Base-by-base conservation (phyloP, 2,888 invertebrate genomes). In the Drosophila ustulata region DNA sequence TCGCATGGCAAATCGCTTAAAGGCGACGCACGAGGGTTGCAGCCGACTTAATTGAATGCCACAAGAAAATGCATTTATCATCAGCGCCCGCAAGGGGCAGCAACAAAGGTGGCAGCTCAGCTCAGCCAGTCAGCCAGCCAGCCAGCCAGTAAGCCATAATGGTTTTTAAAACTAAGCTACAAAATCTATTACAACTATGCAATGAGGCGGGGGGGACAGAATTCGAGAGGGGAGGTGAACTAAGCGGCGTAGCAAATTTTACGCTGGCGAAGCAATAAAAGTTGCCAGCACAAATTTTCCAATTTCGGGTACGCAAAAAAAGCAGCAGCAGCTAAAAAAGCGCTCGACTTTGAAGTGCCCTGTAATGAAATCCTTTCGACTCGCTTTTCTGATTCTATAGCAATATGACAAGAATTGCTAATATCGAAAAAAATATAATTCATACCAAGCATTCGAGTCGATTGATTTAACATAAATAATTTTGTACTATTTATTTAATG, bases 1-100 rank as follows among this genome's bases (percentile, higher is more conserved):
- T 69, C 71, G 32, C 30, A 30, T 66, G 57, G 26, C 72, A 61
- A 82, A 79, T 80, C 57, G 74, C 26, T 49, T 58, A 66, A 84
- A 87, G 84, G 78, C 57, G 58, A 11, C 13, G 1, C 13, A 41
- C 37, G 61, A 57, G 76, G 69, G 69, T 70, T 58, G 56, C 50
- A 46, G 30, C 56, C 50, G 58, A 80, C 72, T 87, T 81, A 87
- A 89, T 89, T 87, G 86, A 89, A 86, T 84, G 76, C 67, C 85
- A 64, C 49, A 55, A 53, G 65, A 59, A 85, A 89, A 74, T 89
- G 87, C 86, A 87, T 87, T 88, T 86, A 85, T 87, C 87, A 87
- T 82, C 62, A 25, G n/a, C 28, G 37, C 1, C 39, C 5, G 49
- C 6, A 45, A 25, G 43, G n/a, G 30, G 8, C n/a, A 5, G 45